phyloP scores from a whole-genome alignment of 2,113 vertebrate genomes.

The Urocynchramus pylzowi region DNA sequence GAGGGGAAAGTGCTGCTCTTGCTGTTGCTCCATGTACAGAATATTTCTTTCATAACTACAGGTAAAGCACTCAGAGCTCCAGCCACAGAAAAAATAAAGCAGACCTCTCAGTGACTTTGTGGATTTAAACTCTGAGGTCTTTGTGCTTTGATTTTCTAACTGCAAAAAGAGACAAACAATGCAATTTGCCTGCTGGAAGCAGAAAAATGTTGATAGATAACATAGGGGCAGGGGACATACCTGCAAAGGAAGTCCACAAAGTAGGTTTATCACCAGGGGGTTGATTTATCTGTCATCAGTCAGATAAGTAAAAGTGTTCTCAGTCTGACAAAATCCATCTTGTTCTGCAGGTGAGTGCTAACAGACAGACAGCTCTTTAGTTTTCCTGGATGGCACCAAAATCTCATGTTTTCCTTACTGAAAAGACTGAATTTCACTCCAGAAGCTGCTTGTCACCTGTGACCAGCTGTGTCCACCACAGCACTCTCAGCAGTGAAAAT shows the following conservation, averaged over 20 bases:
- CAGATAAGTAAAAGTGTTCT: not conserved
- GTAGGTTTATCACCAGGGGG: not conserved
- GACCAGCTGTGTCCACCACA: not conserved
- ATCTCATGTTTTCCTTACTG: not conserved
- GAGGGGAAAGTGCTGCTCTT: accelerated
- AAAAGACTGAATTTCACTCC: not conserved
- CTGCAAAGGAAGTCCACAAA: not conserved
- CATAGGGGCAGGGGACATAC: not conserved
- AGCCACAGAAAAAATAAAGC: not conserved
- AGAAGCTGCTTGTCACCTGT: not conserved
- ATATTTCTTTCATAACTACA: not conserved
- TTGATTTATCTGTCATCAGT: not conserved
- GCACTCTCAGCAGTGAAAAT: not conserved
- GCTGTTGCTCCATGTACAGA: not conserved
- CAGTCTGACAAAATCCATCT: not conserved
- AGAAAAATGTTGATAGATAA: not conserved
- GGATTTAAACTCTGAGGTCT: not conserved
- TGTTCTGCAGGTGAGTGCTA: not conserved
- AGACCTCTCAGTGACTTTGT: not conserved
- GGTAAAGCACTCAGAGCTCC: not conserved
- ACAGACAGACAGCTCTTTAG: not conserved
- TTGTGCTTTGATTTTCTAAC: not conserved
- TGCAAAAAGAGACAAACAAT: not conserved
- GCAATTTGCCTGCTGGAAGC: not conserved
- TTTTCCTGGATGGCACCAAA: not conserved